Evolutionary conservation across 1,140 invertebrate genomes (phyloP).

Genomic region (Heliconius eleuchia): DNA sequence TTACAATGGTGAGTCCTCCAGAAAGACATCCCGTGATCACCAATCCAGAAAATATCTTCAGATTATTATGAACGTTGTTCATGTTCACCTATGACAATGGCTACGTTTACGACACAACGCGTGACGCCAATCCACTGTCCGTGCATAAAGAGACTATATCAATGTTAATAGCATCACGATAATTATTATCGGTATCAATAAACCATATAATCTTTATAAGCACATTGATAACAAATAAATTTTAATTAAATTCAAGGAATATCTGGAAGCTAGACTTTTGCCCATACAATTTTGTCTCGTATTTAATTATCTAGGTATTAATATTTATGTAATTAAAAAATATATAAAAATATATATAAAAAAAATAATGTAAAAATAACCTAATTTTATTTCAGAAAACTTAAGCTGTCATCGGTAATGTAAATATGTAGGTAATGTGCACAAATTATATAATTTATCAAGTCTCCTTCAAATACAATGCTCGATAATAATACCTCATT

Average conservation of each 20-base stretch:
- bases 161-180: conserved; percentile 60
- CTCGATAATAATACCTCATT: neutral
- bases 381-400: too few relatives aligned
- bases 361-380: too few relatives aligned
- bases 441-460: too few relatives aligned
- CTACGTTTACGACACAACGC: conserved; percentile 42
- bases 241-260: conserved; percentile 5
- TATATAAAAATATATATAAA: too few relatives aligned
- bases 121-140: conserved; percentile 46
- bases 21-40: conserved; percentile 43
- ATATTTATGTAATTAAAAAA: too few relatives aligned
- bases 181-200: conserved; percentile 70
- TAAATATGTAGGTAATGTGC: too few relatives aligned
- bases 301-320: too few relatives aligned
- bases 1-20: conserved; percentile 54
- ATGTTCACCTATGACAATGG: conserved; percentile 34
- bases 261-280: neutral
- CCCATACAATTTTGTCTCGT: too few relatives aligned
- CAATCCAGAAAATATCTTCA: conserved; percentile 40
- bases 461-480: too few relatives aligned
- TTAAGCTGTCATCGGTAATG: too few relatives aligned
- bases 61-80: conserved; percentile 37
- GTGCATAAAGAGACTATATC: conserved; percentile 54
- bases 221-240: conserved; percentile 17
- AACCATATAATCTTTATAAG: conserved; percentile 37